Conservation (phyloP, 2,797 vertebrate species). For the Leuciscus waleckii region DNA sequence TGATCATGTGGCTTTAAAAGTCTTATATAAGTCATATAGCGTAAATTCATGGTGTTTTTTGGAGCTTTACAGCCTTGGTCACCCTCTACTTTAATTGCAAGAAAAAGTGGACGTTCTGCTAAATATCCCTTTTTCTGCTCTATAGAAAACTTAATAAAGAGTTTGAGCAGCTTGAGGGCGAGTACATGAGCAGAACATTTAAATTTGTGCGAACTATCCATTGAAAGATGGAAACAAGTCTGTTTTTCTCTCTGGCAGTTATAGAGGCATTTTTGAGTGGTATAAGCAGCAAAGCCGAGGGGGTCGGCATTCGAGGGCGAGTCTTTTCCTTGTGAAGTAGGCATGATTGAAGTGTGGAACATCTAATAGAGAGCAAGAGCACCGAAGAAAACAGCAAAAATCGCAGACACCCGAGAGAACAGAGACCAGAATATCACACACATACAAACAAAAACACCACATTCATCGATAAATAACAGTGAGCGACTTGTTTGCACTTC, state of each 20-base stretch:
- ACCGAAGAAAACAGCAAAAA: conserved; percentile 3
- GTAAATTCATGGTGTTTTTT: neutral
- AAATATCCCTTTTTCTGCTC: neutral
- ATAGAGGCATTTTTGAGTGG: conserved; percentile 19
- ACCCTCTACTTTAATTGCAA: neutral
- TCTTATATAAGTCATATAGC: neutral
- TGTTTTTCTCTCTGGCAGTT: conserved; percentile 12
- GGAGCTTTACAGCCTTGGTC: neutral
- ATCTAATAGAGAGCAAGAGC: conserved; percentile 5
- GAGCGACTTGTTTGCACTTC: conserved; percentile 23
- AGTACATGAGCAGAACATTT: conserved; percentile 6
- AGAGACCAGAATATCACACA: conserved; percentile 16
- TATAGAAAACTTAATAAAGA: neutral
- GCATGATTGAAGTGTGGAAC: conserved; percentile 35
- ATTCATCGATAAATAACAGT: conserved; percentile 23
- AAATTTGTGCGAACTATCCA: neutral
- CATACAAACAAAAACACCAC: conserved; percentile 7
- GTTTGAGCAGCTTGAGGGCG: neutral
- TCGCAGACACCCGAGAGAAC: conserved; percentile 16
- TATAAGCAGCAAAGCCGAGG: conserved; percentile 14
- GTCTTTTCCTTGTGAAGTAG: conserved; percentile 34
- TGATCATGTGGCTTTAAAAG: neutral
- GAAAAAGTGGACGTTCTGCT: neutral
- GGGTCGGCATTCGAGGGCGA: conserved; percentile 5
- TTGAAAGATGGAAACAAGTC: conserved; percentile 4